Percentiles rank a stretch among this genome's conserved stretches.
phyloP scores from a whole-genome alignment of 2,888 invertebrate genomes.

The Gerosis bhagava region DNA sequence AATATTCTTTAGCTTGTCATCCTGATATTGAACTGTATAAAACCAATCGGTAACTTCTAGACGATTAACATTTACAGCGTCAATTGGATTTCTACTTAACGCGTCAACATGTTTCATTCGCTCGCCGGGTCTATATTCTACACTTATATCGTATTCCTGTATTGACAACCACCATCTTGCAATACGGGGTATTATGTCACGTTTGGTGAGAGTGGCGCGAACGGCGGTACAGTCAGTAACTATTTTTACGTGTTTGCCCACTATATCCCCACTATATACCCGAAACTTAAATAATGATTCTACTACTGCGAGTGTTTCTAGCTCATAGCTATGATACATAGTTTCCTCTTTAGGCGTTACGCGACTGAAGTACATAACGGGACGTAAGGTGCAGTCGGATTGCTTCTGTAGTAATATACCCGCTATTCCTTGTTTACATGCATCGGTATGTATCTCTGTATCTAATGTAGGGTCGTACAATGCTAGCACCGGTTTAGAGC shows the following conservation, averaged over 20 bases:
- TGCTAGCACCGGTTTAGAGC: conserved; percentile 1
- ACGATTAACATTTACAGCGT: conserved; percentile 4
- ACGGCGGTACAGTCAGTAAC: conserved; percentile 1
- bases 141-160: conserved; percentile 1
- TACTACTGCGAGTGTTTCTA: background rate
- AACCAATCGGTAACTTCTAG: conserved; percentile 14
- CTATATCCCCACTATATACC: background rate
- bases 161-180: background rate
- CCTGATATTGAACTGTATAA: conserved; percentile 17
- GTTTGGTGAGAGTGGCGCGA: background rate
- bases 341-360: background rate
- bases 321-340: background rate
- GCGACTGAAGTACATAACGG: background rate
- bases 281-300: background rate
- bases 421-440: conserved; percentile 3
- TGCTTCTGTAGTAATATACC: conserved; percentile 1
- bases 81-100: conserved; percentile 20
- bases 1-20: conserved; percentile 9
- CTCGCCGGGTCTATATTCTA: conserved; percentile 2
- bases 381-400: background rate
- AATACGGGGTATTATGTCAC: background rate
- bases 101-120: conserved; percentile 29
- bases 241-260: background rate
- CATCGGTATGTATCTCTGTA: conserved; percentile 4
- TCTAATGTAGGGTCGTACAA: background rate